These are phyloP conservation scores for Petrophora chlorosata DNA, from an alignment of 2,888 invertebrate species.

Conservation along the genomic window DNA sequence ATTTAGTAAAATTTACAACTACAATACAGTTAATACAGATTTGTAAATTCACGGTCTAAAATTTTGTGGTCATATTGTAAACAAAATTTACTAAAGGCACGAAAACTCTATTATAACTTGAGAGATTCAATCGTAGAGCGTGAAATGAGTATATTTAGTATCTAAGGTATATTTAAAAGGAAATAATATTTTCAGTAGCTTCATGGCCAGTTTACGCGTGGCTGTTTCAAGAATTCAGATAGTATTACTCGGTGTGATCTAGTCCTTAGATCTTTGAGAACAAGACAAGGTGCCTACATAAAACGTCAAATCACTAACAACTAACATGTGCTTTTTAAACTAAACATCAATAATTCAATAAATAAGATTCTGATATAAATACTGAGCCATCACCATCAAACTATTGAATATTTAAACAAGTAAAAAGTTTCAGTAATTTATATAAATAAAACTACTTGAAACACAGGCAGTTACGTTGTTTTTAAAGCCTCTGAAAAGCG, in stretches of 20 bases:
- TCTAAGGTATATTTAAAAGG: background rate
- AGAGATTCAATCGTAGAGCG: conserved; percentile 3
- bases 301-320: conserved; percentile 1
- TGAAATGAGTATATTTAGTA: background rate
- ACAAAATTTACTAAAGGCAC: conserved; percentile 6
- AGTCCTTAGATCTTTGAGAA: background rate
- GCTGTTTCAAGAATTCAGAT: no score
- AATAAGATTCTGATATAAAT: conserved; percentile 6
- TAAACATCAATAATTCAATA: conserved; percentile 12
- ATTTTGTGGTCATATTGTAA: conserved; percentile 11
- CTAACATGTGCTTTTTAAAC: conserved; percentile 1
- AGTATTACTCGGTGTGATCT: background rate
- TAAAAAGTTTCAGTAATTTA: background rate
- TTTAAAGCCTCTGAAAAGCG: background rate
- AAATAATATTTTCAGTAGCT: no score
- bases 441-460: background rate
- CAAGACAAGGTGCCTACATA: background rate
- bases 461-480: background rate
- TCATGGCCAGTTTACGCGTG: background rate
- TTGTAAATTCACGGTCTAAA: conserved; percentile 26
- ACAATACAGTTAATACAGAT: conserved; percentile 1
- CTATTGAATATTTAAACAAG: background rate
- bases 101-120: background rate
- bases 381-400: background rate
- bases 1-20: conserved; percentile 16